Percentiles rank a stretch among this genome's conserved stretches.
phyloP scores from a whole-genome alignment of 2,113 vertebrate species.

The Microtus ochrogaster region DNA sequence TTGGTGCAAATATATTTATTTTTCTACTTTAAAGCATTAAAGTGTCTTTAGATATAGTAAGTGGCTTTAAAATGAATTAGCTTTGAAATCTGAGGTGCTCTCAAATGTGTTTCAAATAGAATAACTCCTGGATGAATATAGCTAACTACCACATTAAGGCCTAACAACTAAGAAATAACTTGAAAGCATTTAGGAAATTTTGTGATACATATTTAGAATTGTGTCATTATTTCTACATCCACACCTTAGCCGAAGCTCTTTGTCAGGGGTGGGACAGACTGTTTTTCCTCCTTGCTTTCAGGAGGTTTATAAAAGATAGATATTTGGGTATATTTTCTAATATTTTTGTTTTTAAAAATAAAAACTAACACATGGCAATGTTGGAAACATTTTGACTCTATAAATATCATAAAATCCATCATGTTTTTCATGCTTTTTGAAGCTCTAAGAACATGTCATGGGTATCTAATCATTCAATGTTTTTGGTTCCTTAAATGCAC shows the following conservation, averaged over 20 bases:
- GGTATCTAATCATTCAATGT: conserved; percentile 30
- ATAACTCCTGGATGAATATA: neutral
- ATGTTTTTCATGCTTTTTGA: conserved; percentile 18
- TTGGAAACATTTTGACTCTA: conserved; percentile 31
- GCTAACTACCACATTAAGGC: neutral
- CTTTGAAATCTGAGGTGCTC: conserved; percentile 52
- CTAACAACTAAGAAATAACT: conserved; percentile 54
- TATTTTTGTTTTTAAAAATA: conserved; percentile 31
- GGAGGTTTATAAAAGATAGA: neutral
- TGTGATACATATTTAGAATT: conserved; percentile 27
- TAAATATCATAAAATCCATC: neutral
- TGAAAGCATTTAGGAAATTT: conserved; percentile 27
- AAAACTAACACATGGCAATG: neutral
- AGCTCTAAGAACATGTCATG: conserved; percentile 22
- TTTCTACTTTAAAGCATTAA: conserved; percentile 49
- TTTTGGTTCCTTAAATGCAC: conserved; percentile 35
- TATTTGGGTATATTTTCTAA: neutral
- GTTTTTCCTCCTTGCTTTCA: conserved; percentile 33
- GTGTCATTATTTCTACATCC: neutral
- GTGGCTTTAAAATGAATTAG: conserved; percentile 36
- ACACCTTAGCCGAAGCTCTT: neutral
- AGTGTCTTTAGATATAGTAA: conserved; percentile 48
- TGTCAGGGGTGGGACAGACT: neutral
- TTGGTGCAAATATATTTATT: neutral
- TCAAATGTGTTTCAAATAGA: neutral